Base-by-base conservation (phyloP, 1,140 invertebrate species). In the Aricia agestis region DNA sequence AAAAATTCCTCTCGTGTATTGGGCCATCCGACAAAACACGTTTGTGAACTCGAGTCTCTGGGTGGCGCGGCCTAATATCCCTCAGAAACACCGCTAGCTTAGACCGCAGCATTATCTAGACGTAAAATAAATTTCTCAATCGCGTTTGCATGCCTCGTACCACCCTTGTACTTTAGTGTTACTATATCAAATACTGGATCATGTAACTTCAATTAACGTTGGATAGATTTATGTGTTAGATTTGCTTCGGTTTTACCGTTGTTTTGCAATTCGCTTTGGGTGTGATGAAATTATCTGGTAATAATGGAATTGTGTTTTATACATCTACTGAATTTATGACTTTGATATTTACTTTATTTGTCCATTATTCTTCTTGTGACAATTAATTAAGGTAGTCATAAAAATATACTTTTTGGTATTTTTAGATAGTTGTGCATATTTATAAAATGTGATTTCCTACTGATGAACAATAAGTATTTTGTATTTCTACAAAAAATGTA, bases 61-160 rank as follows among this genome's bases (percentile, higher is more conserved):
- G 79, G 82, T 83, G 82, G 81, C 77, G 71, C 70, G 82, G 81
- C 78, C 80, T 80, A 83, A 87, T 86, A 86, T 80, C 84, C 76
- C 75, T 79, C 70, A 78, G 79, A 78, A 75, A 77, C 74, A 76
- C 82, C 77, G 82, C 78, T 78, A 75, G 78, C 19, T 67, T 76
- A 76, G 75, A 81, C 72, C 63, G 66, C 67, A 74, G 72, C 70
- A 68, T 72, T 74, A 81, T 68, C 71, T 36, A 36, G 59, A 63
- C 59, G 18, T 10, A 63, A 63, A 63, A 63, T 63, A 63, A 63
- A 63, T 63, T 63, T 63, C 59, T 63, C 59, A 63, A 63, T 63
- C 59, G 59, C 59, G 59, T 63, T 19, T 63, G 59, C 59, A 63
- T 19, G 59, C 59, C 59, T 63, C 18, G 59, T 63, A 63, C 59